phyloP scores from a whole-genome alignment of 2,113 vertebrate genomes.

The Periophthalmodon schlosseri region DNA sequence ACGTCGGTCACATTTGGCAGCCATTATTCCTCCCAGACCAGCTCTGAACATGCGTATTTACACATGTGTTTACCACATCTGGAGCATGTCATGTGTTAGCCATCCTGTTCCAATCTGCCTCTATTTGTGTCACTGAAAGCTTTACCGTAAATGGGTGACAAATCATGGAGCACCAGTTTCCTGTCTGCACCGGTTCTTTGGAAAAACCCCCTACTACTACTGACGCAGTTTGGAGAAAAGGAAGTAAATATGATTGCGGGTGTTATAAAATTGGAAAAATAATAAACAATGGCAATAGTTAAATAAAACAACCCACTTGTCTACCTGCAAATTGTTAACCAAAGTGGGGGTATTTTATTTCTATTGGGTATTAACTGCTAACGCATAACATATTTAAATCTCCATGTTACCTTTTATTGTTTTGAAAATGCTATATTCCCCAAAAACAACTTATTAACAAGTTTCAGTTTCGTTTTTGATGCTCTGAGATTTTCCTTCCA shows the following conservation, averaged over 20 bases:
- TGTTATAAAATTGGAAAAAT: background rate
- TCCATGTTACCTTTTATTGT: too few relatives aligned
- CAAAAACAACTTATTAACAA: too few relatives aligned
- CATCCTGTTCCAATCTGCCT: slow-evolving; percentile 41
- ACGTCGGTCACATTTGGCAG: slow-evolving; percentile 21
- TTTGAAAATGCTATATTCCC: too few relatives aligned
- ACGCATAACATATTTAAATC: too few relatives aligned
- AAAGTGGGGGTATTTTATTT: background rate
- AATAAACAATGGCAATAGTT: background rate
- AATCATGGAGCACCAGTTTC: slow-evolving; percentile 29
- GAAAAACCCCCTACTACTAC: slow-evolving; percentile 22
- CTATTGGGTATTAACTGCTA: too few relatives aligned
- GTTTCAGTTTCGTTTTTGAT: too few relatives aligned
- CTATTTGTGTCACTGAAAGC: slow-evolving; percentile 29
- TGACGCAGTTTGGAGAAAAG: background rate
- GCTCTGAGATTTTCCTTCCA: too few relatives aligned
- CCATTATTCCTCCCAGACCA: slow-evolving; percentile 14
- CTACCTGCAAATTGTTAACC: background rate
- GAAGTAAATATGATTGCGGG: background rate
- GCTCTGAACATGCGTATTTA: slow-evolving; percentile 3
- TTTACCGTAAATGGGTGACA: slow-evolving; percentile 36
- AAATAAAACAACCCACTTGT: background rate
- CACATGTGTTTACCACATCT: slow-evolving; percentile 26
- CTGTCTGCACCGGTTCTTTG: slow-evolving; percentile 24
- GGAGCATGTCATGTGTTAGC: slow-evolving; percentile 42